Evolutionary conservation across 2,797 vertebrate species (phyloP), one percentile per base, ranked within the genome.

Genomic region (Cirrhinus mrigala): DNA sequence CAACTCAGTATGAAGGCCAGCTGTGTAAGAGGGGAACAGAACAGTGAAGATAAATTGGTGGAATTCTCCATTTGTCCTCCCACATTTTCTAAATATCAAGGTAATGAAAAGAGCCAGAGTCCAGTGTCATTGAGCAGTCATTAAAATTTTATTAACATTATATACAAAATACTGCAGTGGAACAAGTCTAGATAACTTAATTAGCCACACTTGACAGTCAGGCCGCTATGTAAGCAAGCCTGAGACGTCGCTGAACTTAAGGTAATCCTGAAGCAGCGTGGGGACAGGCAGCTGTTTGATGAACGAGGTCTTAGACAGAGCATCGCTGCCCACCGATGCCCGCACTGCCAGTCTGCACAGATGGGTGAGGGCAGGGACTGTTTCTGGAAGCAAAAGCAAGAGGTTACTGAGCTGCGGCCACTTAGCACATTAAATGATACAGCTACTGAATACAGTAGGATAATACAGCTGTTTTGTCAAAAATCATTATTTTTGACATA

Each of bases 281-380:
- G 95, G 94, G 29, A 96, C 82, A 0, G 93, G 93, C 3, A 96
- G 93, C 90, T 85, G 89, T 40, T 89, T 88, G 73, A 95, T 90
- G 0, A 90, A 87, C 8, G 46, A 16, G 8, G 90, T 86, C 87
- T 88, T 91, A 89, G 92, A 93, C 83, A 96, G 83, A 0, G 56
- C 37, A 58, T 90, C 87, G 22, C 93, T 85, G 60, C 94, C 95
- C 86, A 95, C 76, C 22, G 85, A 10, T 1, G 54, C 76, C 48
- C 93, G 82, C 16, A 96, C 44, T 82, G 89, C 89, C 78, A 95
- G 89, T 82, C 95, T 90, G 83, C 94, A 95, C 73, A 95, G 85
- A 90, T 96, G 94, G 70, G 90, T 88, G 3, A 96, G 92, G 82
- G 40, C 6, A 54, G 94, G 92, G 37, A 94, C 8, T 3, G 84